Evolutionary conservation across 2,113 vertebrate species (phyloP).

Genomic region (Otolemur garnettii): DNA sequence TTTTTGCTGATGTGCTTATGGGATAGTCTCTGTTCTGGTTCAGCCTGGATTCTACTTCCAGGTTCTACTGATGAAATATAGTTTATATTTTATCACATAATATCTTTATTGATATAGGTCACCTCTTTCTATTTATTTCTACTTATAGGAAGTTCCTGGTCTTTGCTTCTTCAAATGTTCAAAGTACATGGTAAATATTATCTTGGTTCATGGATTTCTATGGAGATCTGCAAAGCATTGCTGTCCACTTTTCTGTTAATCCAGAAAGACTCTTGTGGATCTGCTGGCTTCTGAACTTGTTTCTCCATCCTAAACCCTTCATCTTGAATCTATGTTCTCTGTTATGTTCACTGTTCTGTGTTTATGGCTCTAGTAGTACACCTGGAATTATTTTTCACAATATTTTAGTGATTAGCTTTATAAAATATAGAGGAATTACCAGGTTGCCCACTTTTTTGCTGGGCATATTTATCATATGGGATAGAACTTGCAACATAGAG

Average conservation of each 20-base stretch:
- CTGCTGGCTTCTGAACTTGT: background rate
- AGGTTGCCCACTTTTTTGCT: background rate
- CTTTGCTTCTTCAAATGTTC: slow-evolving; percentile 10
- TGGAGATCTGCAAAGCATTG: background rate
- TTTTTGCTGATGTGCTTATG: slow-evolving; percentile 4
- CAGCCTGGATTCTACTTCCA: background rate
- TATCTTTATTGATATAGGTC: background rate
- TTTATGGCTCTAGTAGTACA: background rate
- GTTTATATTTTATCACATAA: background rate
- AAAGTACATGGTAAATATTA: background rate
- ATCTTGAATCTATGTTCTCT: background rate
- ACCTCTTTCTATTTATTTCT: slow-evolving; percentile 33
- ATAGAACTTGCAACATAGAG: background rate
- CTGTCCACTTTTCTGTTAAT: background rate
- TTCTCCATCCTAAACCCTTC: background rate
- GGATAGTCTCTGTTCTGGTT: background rate
- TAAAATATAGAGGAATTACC: background rate
- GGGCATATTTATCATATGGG: background rate
- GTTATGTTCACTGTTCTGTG: background rate
- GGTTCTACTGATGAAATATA: background rate
- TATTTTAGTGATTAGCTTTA: slow-evolving; percentile 5
- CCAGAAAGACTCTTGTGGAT: background rate
- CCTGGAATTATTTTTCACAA: slow-evolving; percentile 3
- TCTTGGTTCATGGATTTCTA: background rate
- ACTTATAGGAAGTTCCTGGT: slow-evolving; percentile 22